Evolutionary conservation across 1,140 invertebrate species (phyloP).

Genomic region (Ruditapes philippinarum): DNA sequence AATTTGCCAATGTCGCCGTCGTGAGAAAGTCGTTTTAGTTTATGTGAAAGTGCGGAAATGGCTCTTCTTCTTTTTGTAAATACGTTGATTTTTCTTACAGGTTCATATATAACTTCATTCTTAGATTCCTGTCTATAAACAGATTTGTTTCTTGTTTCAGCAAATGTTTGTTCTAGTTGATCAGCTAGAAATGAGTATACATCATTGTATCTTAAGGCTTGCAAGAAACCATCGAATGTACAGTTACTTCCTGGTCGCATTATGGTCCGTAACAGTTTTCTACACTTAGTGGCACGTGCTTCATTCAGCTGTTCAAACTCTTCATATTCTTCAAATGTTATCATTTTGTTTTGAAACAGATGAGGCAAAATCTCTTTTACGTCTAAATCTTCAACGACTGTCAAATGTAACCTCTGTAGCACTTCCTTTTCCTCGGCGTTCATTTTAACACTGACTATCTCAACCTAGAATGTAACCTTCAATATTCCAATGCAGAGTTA

Average conservation of each 20-base stretch:
- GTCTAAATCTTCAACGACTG: not conserved
- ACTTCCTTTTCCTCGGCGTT: not conserved
- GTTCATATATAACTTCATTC: not conserved
- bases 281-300: constrained; percentile 8
- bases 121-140: not conserved
- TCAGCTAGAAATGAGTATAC: constrained; percentile 2
- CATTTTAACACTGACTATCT: too few relatives aligned
- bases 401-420: not conserved
- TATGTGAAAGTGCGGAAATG: constrained; percentile 12
- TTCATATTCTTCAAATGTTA: not conserved
- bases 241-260: not conserved
- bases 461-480: too few relatives aligned
- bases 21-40: constrained; percentile 38
- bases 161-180: constrained; percentile 3
- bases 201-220: constrained; percentile 12
- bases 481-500: too few relatives aligned
- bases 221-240: constrained; percentile 24
- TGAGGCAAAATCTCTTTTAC: not conserved
- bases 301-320: constrained; percentile 27
- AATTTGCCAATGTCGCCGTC: constrained; percentile 12
- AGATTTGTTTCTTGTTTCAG: too few relatives aligned
- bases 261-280: constrained; percentile 4
- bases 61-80: not conserved
- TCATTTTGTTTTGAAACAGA: not conserved
- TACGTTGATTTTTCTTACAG: constrained; percentile 32